Evolutionary conservation across 2,113 vertebrate species (phyloP), one percentile per base, ranked within the genome.

Genomic region (Cyanoderma ruficeps): DNA sequence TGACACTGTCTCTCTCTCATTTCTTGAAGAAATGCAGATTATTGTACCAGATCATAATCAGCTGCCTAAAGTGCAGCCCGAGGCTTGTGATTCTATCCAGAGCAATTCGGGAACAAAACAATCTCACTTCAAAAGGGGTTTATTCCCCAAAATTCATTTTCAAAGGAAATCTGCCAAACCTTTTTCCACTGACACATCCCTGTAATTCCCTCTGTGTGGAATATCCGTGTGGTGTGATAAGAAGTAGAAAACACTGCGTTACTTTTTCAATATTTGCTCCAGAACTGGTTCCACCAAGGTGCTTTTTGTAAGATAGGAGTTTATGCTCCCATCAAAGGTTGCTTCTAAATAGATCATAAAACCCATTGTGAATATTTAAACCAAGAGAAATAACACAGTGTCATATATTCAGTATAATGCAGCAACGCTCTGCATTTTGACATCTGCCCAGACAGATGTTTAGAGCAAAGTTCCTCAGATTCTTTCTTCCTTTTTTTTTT

Each of bases 361-460:
- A 93, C 69, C 85, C 92, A 83, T 77, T 90, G 92, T 87, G 96
- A 96, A 96, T 97, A 96, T 95, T 97, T 97, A 94, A 96, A 87
- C 83, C 75, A 93, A 85, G 85, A 97, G 93, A 87, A 96, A 96
- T 95, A 97, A 96, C 79, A 78, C 12, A 9, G 95, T 97, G 94
- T 96, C 96, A 97, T 80, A 96, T 85, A 97, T 78, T 96, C 88
- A 89, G 93, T 37, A 89, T 63, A 94, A 87, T 75, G 91, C 61
- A 91, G 25, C 56, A 95, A 96, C 85, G 87, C 92, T 94, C 71
- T 93, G 69, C 92, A 96, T 98, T 97, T 93, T 97, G 94, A 98
- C 96, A 97, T 97, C 97, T 98, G 97, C 96, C 97, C 92, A 95
- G 96, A 83, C 97, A 97, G 96, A 98, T 97, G 96, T 97, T 97